Evolutionary conservation across 37 sponge, comb jelly and placozoan genomes (phyloP).

Genomic region (Chondrilla cf. caribensis): DNA sequence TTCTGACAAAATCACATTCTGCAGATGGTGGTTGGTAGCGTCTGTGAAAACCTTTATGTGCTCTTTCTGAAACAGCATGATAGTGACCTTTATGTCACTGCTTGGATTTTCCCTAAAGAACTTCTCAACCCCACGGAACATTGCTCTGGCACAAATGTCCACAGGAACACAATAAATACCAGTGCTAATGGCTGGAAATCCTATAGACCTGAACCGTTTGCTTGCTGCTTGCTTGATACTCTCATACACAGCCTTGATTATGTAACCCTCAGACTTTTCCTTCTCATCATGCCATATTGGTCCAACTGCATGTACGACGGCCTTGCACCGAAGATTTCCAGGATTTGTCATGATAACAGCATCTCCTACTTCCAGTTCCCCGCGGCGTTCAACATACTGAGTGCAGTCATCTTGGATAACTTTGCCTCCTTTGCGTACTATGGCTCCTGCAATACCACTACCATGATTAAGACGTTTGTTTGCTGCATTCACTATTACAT

Average conservation of each 20-base stretch:
- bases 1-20: too few relatives aligned
- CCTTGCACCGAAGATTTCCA: constrained; percentile 57
- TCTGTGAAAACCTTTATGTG: background rate
- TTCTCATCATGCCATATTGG: constrained; percentile 36
- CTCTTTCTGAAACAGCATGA: background rate
- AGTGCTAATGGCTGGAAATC: constrained; percentile 65
- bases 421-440: constrained; percentile 50
- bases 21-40: background rate
- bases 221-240: constrained; percentile 23
- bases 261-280: constrained; percentile 21
- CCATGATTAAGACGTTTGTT: constrained; percentile 54
- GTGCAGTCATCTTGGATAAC: constrained; percentile 48
- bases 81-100: background rate
- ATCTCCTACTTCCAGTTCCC: constrained; percentile 41
- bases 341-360: constrained; percentile 35
- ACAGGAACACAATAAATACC: constrained; percentile 66
- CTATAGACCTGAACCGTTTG: constrained; percentile 34
- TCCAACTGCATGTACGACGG: constrained; percentile 65
- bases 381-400: background rate
- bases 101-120: constrained; percentile 15
- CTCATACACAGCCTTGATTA: constrained; percentile 11
- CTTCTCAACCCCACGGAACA: constrained; percentile 26
- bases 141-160: constrained; percentile 35
- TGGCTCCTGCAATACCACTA: constrained; percentile 54
- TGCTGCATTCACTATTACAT: constrained; percentile 78